Conservation (phyloP, 2,113 vertebrate species). For the Acrocephalus arundinaceus region DNA sequence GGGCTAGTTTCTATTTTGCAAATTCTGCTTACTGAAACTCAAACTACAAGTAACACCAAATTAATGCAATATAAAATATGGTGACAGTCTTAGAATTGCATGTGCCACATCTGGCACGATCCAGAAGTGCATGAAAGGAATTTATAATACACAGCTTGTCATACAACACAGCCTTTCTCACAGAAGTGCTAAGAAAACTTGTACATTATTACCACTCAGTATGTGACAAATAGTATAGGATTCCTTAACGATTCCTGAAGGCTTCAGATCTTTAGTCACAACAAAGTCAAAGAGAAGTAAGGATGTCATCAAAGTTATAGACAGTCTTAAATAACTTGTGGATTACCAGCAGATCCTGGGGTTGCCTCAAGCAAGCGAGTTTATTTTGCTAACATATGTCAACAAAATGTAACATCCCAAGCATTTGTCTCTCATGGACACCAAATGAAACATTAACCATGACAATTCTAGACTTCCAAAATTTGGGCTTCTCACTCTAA, state of each 20-base stretch:
- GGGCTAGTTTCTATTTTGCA: neutral
- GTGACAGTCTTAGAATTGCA: neutral
- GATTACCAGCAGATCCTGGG: neutral
- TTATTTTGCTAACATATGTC: neutral
- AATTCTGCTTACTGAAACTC: neutral
- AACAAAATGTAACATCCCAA: neutral
- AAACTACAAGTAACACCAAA: rapidly evolving
- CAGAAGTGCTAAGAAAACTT: neutral
- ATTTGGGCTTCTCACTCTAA: neutral
- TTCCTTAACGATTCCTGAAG: neutral
- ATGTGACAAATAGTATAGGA: neutral
- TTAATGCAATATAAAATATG: neutral
- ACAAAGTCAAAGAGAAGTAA: neutral
- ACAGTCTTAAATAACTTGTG: neutral
- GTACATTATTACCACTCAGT: neutral
- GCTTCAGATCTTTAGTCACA: neutral
- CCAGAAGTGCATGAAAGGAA: neutral
- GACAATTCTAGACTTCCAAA: neutral
- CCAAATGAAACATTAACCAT: neutral
- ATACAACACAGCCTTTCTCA: neutral
- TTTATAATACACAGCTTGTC: neutral
- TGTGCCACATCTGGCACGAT: neutral
- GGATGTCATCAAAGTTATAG: neutral
- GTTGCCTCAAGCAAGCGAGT: neutral
- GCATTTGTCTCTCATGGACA: neutral